Conservation (phyloP, 2,888 invertebrate genomes). For the Smittia aterrima region DNA sequence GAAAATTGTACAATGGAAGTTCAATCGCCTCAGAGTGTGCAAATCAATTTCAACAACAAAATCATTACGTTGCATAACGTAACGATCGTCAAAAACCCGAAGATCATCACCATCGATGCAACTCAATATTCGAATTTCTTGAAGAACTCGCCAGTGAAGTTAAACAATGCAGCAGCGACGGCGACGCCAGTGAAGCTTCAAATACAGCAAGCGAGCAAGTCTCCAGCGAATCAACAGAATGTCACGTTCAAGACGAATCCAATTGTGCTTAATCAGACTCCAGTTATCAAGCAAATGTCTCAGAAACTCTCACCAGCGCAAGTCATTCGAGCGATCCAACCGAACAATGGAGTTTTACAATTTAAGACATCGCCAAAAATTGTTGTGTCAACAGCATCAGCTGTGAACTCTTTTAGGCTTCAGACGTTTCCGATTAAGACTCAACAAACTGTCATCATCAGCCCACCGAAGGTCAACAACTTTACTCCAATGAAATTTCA, state of each 20-base stretch:
- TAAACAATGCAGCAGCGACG: neutral
- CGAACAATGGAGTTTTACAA: neutral
- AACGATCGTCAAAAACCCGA: conserved; percentile 26
- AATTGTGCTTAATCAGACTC: neutral
- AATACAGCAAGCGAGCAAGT: neutral
- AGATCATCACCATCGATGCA: conserved; percentile 23
- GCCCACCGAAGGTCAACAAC: conserved; percentile 12
- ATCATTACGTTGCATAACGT: conserved; percentile 34
- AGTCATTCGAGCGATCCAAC: neutral
- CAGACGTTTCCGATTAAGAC: conserved; percentile 1
- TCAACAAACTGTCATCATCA: conserved; percentile 23
- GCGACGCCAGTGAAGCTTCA: neutral
- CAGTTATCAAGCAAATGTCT: neutral
- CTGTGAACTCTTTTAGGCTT: neutral
- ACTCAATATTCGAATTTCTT: conserved; percentile 31
- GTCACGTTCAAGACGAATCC: neutral
- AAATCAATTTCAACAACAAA: conserved; percentile 30
- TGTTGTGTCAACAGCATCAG: too few species aligned
- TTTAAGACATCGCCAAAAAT: too few species aligned
- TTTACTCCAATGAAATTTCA: neutral
- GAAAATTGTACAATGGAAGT: conserved; percentile 23
- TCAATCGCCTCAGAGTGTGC: conserved; percentile 30
- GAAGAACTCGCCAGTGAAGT: conserved; percentile 27
- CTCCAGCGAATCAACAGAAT: neutral
- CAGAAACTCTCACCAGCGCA: neutral